Percentiles rank a stretch among this genome's conserved stretches.
phyloP scores from a whole-genome alignment of 2,888 invertebrate genomes.

The Tinea trinotella region DNA sequence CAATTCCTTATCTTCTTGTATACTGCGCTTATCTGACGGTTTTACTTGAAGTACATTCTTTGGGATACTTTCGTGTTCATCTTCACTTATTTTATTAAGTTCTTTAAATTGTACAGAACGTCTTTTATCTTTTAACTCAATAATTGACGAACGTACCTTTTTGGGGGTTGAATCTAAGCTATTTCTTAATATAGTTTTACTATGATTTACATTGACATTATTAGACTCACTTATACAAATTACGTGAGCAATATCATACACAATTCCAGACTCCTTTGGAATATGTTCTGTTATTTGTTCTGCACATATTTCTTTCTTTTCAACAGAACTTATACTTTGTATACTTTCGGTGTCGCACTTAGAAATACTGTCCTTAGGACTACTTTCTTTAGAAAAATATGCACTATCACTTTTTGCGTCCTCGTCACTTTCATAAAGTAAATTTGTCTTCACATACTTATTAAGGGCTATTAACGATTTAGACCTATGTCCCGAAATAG shows the following conservation, averaged over 20 bases:
- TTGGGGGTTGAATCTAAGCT: not conserved
- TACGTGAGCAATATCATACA: not conserved
- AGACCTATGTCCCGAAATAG: conserved; percentile 47
- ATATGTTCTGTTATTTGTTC: not conserved
- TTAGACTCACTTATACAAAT: not conserved
- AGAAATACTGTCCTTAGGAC: conserved; percentile 47
- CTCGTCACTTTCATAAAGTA: conserved; percentile 43
- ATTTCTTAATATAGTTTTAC: not conserved
- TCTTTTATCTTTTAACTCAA: not conserved
- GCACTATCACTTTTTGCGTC: conserved; percentile 41
- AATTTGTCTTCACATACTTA: conserved; percentile 57
- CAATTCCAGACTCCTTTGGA: not conserved
- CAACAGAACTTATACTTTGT: conserved; percentile 39
- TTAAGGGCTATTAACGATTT: conserved; percentile 57
- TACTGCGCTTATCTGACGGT: conserved; percentile 3
- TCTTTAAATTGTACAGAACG: not conserved
- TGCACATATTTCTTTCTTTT: conserved; percentile 23
- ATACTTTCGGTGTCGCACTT: conserved; percentile 54
- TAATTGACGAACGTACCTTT: not conserved
- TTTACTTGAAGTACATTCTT: not conserved
- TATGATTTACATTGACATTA: not conserved
- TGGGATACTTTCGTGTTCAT: not conserved
- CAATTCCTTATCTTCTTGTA: conserved; percentile 10
- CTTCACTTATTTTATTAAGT: not conserved
- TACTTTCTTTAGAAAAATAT: conserved; percentile 60